Percentiles rank a stretch among this genome's conserved stretches.
phyloP scores from a whole-genome alignment of 2,797 vertebrate species.

The Propithecus perrieri region DNA sequence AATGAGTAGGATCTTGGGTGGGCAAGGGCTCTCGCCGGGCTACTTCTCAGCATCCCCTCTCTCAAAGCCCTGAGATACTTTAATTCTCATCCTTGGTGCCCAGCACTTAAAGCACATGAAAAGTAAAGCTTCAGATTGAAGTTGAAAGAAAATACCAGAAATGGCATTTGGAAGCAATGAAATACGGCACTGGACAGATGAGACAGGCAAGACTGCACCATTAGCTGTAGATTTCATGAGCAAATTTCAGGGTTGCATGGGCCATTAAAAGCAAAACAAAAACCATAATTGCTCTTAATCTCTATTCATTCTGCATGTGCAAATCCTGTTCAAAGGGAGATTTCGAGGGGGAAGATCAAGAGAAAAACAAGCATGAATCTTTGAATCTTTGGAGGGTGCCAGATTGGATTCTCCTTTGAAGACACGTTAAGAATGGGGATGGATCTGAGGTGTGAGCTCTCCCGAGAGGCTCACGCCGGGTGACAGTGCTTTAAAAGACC shows the following conservation, averaged over 20 bases:
- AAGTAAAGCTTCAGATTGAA: constrained; percentile 46
- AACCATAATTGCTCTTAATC: constrained; percentile 67
- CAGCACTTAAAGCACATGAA: constrained; percentile 36
- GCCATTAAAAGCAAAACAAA: constrained; percentile 61
- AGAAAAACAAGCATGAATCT: constrained; percentile 30
- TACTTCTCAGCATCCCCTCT: not conserved
- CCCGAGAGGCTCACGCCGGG: not conserved
- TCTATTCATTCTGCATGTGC: constrained; percentile 65
- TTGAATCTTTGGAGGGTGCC: constrained; percentile 40
- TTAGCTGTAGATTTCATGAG: not conserved
- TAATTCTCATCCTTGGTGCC: constrained; percentile 49
- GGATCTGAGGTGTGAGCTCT: not conserved
- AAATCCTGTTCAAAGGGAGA: constrained; percentile 66
- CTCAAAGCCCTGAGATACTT: constrained; percentile 39
- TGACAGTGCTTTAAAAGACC: not conserved
- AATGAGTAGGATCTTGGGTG: constrained; percentile 63
- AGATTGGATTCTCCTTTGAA: constrained; percentile 61
- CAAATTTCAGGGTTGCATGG: constrained; percentile 63
- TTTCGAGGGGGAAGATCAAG: constrained; percentile 58
- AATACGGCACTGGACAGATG: constrained; percentile 53
- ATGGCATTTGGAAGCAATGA: constrained; percentile 61
- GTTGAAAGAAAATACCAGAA: constrained; percentile 67
- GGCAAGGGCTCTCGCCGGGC: constrained; percentile 21
- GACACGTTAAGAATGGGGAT: not conserved
- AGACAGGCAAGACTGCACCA: not conserved